These are phyloP conservation scores for Corynorhinus townsendii DNA, from an alignment of 2,113 vertebrate genomes.

Conservation along the genomic window DNA sequence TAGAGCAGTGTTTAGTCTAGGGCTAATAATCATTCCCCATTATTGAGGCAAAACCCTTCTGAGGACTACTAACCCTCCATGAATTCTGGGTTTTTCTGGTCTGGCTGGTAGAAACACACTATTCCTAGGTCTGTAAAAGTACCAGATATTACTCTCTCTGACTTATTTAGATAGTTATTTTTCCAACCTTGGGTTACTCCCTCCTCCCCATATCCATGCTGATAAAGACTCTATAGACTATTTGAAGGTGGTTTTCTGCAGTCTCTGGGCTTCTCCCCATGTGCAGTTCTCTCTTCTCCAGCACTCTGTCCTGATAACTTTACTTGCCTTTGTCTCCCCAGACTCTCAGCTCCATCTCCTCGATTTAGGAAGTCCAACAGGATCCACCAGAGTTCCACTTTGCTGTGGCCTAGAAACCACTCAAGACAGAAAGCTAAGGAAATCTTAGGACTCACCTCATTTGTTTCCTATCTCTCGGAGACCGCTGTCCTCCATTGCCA, in stretches of 20 bases:
- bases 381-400: neutral
- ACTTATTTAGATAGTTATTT: neutral
- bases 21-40: neutral
- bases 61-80: neutral
- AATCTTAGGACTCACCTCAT: neutral
- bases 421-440: neutral
- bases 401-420: neutral
- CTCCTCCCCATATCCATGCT: neutral
- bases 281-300: neutral
- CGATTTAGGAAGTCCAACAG: neutral
- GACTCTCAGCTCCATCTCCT: neutral
- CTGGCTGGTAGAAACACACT: neutral
- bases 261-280: neutral
- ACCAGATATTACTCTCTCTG: neutral
- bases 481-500: neutral
- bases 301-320: neutral
- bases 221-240: neutral
- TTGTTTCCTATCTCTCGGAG: neutral
- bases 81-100: neutral
- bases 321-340: neutral
- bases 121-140: neutral
- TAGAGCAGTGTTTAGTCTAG: neutral
- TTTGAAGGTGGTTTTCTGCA: neutral
- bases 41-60: neutral
- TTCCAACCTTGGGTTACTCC: neutral